Conservation (phyloP, 64 coral and sea anemone genomes). For the Dendrophyllia cribrosa region DNA sequence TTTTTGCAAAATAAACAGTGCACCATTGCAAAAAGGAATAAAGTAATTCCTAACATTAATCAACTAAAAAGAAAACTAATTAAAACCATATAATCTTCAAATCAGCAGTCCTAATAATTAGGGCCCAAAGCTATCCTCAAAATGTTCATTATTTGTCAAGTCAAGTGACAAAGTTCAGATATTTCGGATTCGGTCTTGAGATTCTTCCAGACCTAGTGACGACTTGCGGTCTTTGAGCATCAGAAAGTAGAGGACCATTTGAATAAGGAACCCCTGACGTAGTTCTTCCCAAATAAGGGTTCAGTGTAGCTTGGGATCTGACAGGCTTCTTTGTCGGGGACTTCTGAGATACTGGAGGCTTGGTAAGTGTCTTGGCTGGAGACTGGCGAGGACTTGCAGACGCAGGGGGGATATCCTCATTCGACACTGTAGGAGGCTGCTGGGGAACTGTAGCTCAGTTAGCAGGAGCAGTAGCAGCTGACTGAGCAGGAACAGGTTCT, state of each 20-base stretch:
- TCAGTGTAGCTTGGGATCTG: neutral
- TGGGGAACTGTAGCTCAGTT: neutral
- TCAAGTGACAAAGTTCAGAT: neutral
- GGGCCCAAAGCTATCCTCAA: neutral
- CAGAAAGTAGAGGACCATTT: too few species aligned
- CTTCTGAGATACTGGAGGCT: neutral
- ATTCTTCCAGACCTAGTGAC: neutral
- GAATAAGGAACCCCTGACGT: neutral
- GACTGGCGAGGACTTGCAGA: neutral
- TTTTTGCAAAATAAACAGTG: too few species aligned
- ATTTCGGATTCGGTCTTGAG: conserved; percentile 6
- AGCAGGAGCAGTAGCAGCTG: too few species aligned
- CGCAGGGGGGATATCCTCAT: neutral
- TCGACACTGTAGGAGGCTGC: too few species aligned
- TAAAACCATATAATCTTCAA: too few species aligned
- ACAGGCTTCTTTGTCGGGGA: neutral
- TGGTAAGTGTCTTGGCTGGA: neutral
- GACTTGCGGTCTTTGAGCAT: neutral
- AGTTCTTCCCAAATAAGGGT: neutral
- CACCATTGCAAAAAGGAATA: too few species aligned
- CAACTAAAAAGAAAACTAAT: too few species aligned
- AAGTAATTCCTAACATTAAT: too few species aligned
- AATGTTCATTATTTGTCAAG: neutral
- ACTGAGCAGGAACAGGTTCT: neutral
- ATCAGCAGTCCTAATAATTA: neutral